Conservation (phyloP, 2,888 invertebrate genomes). For the Ametastegia equiseti region DNA sequence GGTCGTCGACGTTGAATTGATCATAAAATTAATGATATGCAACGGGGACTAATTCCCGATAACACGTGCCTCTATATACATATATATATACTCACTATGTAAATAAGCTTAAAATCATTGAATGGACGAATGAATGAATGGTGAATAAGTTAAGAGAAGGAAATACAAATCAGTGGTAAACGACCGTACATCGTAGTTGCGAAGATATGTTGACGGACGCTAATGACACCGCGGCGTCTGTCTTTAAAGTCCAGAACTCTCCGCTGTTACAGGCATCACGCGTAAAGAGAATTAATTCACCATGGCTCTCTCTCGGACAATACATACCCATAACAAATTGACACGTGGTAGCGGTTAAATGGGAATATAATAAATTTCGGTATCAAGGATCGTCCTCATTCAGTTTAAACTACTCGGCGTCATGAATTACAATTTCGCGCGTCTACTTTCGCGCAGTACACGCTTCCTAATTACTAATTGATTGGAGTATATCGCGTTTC, state of each 20-base stretch:
- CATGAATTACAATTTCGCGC: slow-evolving; percentile 34
- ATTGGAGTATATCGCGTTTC: slow-evolving; percentile 8
- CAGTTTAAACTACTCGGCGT: background rate
- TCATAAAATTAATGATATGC: slow-evolving; percentile 17
- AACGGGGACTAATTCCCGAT: slow-evolving; percentile 21
- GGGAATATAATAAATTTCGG: slow-evolving; percentile 9
- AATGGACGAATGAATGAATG: slow-evolving; percentile 31
- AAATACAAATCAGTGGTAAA: slow-evolving; percentile 39
- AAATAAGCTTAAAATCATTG: slow-evolving; percentile 33
- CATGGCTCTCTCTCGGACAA: background rate
- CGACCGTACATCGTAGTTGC: background rate
- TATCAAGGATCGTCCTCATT: slow-evolving; percentile 18
- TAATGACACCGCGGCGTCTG: background rate
- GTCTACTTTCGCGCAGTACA: slow-evolving; percentile 15
- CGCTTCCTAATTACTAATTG: slow-evolving; percentile 22
- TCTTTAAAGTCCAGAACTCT: background rate
- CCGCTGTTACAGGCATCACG: background rate
- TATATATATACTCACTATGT: background rate
- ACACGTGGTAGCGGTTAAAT: slow-evolving; percentile 26
- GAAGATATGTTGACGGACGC: background rate
- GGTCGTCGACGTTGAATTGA: slow-evolving; percentile 11
- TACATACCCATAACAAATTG: slow-evolving; percentile 24
- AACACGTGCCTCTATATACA: slow-evolving; percentile 6
- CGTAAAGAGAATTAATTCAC: slow-evolving; percentile 29
- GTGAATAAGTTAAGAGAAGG: background rate